These are phyloP conservation scores for Alsophila aescularia DNA, from an alignment of 2,888 invertebrate genomes.

Conservation along the genomic window DNA sequence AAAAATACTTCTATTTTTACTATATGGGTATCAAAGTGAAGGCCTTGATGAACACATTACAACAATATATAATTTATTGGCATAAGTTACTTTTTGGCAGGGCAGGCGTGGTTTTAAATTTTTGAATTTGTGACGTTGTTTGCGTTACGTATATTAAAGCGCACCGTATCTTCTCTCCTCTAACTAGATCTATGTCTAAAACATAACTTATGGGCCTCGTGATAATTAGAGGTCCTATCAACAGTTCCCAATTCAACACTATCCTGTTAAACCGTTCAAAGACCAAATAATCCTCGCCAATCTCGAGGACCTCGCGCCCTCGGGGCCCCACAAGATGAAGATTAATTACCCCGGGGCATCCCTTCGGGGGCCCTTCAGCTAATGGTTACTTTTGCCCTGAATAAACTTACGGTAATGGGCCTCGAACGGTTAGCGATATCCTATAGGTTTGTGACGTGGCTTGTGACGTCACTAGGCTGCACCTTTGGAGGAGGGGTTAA, in stretches of 20 bases:
- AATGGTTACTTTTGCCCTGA: slow-evolving; percentile 44
- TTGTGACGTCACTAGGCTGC: too few species aligned
- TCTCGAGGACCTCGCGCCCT: slow-evolving; percentile 38
- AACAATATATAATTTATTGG: too few species aligned
- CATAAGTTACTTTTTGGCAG: too few species aligned
- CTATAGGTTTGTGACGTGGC: slow-evolving; percentile 18
- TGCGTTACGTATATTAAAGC: too few species aligned
- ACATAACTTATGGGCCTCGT: not conserved
- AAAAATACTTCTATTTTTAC: too few species aligned
- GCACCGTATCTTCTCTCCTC: too few species aligned
- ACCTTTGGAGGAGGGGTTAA: not conserved
- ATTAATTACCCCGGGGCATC: slow-evolving; percentile 49
- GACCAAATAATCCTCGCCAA: slow-evolving; percentile 35
- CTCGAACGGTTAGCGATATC: slow-evolving; percentile 39
- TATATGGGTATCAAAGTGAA: too few species aligned
- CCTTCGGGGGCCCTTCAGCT: slow-evolving; percentile 32
- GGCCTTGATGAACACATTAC: too few species aligned
- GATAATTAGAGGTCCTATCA: slow-evolving; percentile 13
- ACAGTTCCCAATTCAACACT: slow-evolving; percentile 24
- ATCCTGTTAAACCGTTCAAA: slow-evolving; percentile 21
- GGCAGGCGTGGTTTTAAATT: too few species aligned
- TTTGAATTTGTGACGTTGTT: too few species aligned
- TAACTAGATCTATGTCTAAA: not conserved
- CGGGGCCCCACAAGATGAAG: slow-evolving; percentile 46
- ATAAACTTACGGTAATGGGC: slow-evolving; percentile 36